These are phyloP conservation scores for Drosophila buzzatii DNA, from an alignment of 2,888 invertebrate genomes.

Conservation along the genomic window DNA sequence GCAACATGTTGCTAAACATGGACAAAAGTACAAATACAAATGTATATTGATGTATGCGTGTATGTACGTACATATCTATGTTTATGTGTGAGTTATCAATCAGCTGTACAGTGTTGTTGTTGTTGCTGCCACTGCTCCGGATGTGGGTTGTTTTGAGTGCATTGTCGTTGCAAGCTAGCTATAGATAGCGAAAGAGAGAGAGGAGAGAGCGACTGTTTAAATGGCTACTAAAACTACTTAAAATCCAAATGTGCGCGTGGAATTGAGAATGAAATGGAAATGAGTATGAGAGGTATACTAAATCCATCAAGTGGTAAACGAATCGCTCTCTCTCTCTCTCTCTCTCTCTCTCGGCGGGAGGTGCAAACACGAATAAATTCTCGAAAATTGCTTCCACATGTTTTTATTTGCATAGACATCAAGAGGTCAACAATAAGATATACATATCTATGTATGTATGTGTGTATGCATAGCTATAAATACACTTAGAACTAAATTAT, in stretches of 20 bases:
- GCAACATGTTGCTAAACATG: neutral
- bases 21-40: neutral
- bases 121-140: neutral
- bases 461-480: constrained; percentile 6
- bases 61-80: neutral
- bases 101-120: neutral
- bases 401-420: constrained; percentile 10
- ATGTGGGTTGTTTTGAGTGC: neutral
- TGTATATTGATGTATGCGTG: neutral
- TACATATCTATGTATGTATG: neutral
- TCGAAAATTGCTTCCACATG: constrained; percentile 25
- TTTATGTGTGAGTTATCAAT: constrained; percentile 8
- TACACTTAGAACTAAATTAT: neutral
- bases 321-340: constrained; percentile 3
- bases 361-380: constrained; percentile 22
- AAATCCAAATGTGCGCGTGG: constrained; percentile 42
- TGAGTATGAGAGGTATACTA: constrained; percentile 44
- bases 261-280: constrained; percentile 23
- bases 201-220: constrained; percentile 58
- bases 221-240: constrained; percentile 74
- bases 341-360: constrained; percentile 30
- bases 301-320: constrained; percentile 68
- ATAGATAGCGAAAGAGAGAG: neutral
- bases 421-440: constrained; percentile 2
- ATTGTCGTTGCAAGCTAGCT: neutral